These are phyloP conservation scores for Pelobates fuscus DNA, from an alignment of 2,113 vertebrate species.

Conservation along the genomic window DNA sequence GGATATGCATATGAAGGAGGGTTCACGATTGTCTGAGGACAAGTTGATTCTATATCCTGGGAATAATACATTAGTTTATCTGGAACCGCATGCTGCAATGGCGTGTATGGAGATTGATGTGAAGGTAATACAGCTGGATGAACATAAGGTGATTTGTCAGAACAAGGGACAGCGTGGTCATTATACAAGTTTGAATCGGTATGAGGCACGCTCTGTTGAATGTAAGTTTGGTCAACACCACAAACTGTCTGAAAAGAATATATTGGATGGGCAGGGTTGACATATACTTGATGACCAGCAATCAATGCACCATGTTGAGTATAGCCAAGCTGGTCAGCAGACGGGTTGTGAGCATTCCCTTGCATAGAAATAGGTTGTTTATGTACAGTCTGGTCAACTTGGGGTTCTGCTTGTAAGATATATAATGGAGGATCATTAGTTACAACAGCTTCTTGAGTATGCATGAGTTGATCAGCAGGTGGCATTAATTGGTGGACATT, in stretches of 20 bases:
- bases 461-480: not conserved
- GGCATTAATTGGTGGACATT: not conserved
- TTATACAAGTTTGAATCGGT: not conserved
- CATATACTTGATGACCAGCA: slow-evolving; percentile 3
- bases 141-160: slow-evolving; percentile 4
- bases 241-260: not conserved
- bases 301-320: not conserved
- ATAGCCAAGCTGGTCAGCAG: slow-evolving; percentile 5
- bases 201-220: not conserved
- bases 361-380: not conserved
- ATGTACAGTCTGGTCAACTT: slow-evolving; percentile 10
- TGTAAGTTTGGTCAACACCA: not conserved
- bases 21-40: not conserved
- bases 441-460: not conserved
- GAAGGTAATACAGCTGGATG: not conserved
- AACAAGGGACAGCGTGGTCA: not conserved
- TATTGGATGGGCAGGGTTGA: not conserved
- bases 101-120: not conserved
- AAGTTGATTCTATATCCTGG: not conserved
- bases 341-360: not conserved
- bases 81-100: slow-evolving; percentile 3
- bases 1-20: slow-evolving; percentile 24
- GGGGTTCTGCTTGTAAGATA: not conserved
- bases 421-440: not conserved
- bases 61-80: slow-evolving; percentile 8